phyloP scores from a whole-genome alignment of 2,888 invertebrate genomes.

The Anticlea derivata region DNA sequence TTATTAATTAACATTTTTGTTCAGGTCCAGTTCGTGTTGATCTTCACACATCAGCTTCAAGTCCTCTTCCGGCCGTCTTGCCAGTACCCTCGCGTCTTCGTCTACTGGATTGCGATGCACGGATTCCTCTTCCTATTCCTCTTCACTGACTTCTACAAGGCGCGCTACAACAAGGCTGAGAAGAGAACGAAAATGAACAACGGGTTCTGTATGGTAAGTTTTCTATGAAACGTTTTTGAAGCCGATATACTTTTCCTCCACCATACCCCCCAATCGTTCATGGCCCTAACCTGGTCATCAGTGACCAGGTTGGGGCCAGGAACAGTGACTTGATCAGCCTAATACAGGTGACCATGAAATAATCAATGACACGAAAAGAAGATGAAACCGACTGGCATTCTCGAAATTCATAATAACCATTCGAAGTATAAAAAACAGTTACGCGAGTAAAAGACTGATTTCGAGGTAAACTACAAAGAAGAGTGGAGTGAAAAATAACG shows the following conservation, averaged over 20 bases:
- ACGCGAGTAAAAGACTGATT: too few species aligned
- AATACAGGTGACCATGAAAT: too few species aligned
- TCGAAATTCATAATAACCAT: neutral
- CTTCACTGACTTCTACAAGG: slow-evolving; percentile 97
- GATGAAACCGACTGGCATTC: neutral
- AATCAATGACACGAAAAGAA: too few species aligned
- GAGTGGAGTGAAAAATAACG: too few species aligned
- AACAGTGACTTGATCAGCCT: too few species aligned
- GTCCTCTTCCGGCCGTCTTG: slow-evolving; percentile 95
- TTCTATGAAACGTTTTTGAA: neutral
- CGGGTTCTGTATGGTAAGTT: slow-evolving; percentile 88
- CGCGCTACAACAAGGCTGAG: slow-evolving; percentile 86
- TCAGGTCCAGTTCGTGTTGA: slow-evolving; percentile 95
- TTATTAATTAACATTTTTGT: neutral
- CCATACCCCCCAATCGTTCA: too few species aligned
- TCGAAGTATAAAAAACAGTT: too few species aligned
- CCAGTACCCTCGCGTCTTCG: slow-evolving; percentile 95
- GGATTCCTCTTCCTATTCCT: slow-evolving; percentile 96
- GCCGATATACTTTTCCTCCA: too few species aligned
- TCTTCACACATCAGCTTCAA: slow-evolving; percentile 96
- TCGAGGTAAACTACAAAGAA: too few species aligned
- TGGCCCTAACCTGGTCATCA: too few species aligned
- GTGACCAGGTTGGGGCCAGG: too few species aligned
- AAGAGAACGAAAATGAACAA: slow-evolving; percentile 57
- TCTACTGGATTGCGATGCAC: slow-evolving; percentile 97